Evolutionary conservation across 2,888 invertebrate species (phyloP), one percentile per base, ranked within the genome.

Genomic region (Adineta ricciae): DNA sequence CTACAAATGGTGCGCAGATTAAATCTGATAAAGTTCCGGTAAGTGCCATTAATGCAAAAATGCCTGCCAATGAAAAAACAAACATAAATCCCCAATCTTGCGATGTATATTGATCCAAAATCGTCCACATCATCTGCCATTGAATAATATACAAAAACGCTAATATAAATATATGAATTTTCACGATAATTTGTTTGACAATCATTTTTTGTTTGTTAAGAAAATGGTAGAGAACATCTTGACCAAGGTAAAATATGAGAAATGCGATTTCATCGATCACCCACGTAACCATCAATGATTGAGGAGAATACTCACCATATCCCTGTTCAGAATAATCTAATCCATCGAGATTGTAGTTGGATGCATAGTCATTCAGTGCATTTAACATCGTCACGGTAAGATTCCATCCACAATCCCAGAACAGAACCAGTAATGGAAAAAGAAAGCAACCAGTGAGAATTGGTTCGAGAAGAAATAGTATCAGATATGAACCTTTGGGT

Each of bases 351-450:
- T n/a, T 64, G 19, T 64, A 64, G 2, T 27, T 32, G 11, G 32
- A 64, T 27, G 64, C 16, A 64, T 32, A 64, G 14, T 5, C 5
- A 64, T 64, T 64, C 64, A 64, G 32, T 64, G 64, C 27, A 32
- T 64, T 64, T 11, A 64, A 9, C 64, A 64, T 64, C 14, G 64
- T 64, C 27, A 36, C 19, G 19, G 5, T 64, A 36, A 78, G 41
- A 78, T 78, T 78, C 78, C 78, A 78, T 41, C 78, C 78, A 41
- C 41, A 41, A n/a, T 78, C 41, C 78, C 78, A 78, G 14, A 78
- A 78, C 9, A 78, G 41, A 41, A 41, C 78, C 4, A 78, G 14
- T 2, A 78, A 11, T 38, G 78, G 78, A 78, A 78, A 41, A 21
- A 78, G 38, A 41, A 78, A 8, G 3, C 36, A 78, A 78, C 73